Evolutionary conservation across 2,113 vertebrate species (phyloP).

Genomic region (Numenius arquata): DNA sequence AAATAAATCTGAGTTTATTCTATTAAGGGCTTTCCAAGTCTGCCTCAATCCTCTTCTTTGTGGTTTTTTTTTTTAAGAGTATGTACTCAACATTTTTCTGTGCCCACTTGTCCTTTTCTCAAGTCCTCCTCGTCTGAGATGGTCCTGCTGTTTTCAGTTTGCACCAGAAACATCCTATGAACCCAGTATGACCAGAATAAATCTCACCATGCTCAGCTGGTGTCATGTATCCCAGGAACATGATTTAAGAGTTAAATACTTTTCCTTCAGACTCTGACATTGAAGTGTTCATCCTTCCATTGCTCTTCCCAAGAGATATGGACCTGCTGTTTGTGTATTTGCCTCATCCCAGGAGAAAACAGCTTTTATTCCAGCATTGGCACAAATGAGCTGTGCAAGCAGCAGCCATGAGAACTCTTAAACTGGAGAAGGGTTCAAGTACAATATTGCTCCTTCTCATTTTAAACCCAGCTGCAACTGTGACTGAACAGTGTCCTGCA

Average conservation of each 20-base stretch:
- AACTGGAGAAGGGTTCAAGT: background rate
- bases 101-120: background rate
- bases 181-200: background rate
- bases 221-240: background rate
- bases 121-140: background rate
- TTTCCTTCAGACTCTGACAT: background rate
- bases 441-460: background rate
- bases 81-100: background rate
- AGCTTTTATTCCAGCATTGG: background rate
- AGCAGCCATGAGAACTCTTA: background rate
- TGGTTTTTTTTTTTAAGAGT: rapidly evolving
- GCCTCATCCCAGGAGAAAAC: background rate
- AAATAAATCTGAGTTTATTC: background rate
- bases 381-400: background rate
- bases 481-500: background rate
- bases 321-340: background rate
- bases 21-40: background rate
- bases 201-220: background rate
- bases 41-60: background rate
- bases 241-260: background rate
- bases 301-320: background rate
- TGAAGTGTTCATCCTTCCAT: background rate
- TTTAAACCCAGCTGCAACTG: background rate
- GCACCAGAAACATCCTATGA: background rate
- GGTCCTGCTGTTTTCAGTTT: background rate